Evolutionary conservation across 2,888 invertebrate species (phyloP), one percentile per base, ranked within the genome.

Genomic region (Limnephilus marmoratus): DNA sequence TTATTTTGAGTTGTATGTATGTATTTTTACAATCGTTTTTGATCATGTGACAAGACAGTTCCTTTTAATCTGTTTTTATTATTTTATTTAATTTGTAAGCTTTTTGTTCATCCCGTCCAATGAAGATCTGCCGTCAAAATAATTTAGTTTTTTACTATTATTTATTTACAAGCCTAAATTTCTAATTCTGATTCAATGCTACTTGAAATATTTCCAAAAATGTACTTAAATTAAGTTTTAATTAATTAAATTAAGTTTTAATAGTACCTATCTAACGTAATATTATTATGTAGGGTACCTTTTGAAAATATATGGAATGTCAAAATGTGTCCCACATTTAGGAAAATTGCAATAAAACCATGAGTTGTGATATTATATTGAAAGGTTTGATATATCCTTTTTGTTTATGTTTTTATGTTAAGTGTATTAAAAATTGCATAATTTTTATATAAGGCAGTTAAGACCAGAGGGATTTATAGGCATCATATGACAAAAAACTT

Each of bases 291-390:
- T 53, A 68, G 49, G 45, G n/a, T 68, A 68, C 68, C 68, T 68
- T 68, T 68, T n/a, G n/a, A 68, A 68, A n/a, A 68, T 53, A 53
- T 68, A 68, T 68, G 68, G 68, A 68, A 68, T 68, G 68, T 68
- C 24, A 68, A 68, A 68, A 68, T 68, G 68, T 68, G 37, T 83
- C 83, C n/a, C 83, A 83, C 83, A 83, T 68, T 68, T 68, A 83
- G 34, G 34, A 83, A 83, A 83, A 37, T 37, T 83, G 83, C 83
- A 83, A 83, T 83, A 83, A 31, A 37, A 83, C 83, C 37, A 83
- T 34, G 83, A 83, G 83, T 83, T 83, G 83, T 83, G 83, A 83
- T 83, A 83, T 68, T 68, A 68, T 83, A 34, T 83, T 83, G 83
- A 83, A 37, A 11, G 83, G 24, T 83, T 83, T 37, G 83, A 83